Conservation (phyloP, 2,888 invertebrate species). For the Phlogophora meticulosa region DNA sequence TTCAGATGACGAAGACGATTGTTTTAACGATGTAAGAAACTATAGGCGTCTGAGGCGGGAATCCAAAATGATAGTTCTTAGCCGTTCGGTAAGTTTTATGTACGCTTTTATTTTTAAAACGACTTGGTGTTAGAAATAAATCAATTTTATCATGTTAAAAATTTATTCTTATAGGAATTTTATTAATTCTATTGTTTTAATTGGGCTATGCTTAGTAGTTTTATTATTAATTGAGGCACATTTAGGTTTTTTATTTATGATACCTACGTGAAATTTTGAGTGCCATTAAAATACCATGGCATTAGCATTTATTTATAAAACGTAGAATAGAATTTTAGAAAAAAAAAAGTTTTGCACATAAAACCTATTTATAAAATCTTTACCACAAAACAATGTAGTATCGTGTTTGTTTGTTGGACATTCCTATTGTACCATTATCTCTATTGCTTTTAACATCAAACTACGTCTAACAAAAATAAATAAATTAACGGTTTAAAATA, state of each 20-base stretch:
- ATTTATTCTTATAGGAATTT: background rate
- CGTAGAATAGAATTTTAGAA: too few species aligned
- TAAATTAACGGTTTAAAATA: background rate
- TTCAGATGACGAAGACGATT: conserved; percentile 75
- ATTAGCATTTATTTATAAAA: too few species aligned
- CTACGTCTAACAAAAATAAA: background rate
- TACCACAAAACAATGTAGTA: too few species aligned
- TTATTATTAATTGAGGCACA: too few species aligned
- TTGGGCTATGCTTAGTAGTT: too few species aligned
- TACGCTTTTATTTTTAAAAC: background rate
- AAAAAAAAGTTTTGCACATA: too few species aligned
- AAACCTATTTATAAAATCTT: too few species aligned
- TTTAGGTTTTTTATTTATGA: too few species aligned
- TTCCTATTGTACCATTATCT: background rate
- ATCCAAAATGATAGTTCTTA: conserved; percentile 80
- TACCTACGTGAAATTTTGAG: too few species aligned
- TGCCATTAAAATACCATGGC: too few species aligned
- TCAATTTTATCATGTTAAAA: background rate
- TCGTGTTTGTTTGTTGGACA: too few species aligned
- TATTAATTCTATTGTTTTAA: background rate
- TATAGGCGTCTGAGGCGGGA: conserved; percentile 79
- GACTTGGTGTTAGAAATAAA: background rate
- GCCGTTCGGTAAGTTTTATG: conserved; percentile 76
- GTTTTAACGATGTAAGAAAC: conserved; percentile 67
- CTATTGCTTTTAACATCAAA: background rate